Base-by-base conservation (phyloP, 2,888 invertebrate genomes). In the Synanthedon tipuliformis region DNA sequence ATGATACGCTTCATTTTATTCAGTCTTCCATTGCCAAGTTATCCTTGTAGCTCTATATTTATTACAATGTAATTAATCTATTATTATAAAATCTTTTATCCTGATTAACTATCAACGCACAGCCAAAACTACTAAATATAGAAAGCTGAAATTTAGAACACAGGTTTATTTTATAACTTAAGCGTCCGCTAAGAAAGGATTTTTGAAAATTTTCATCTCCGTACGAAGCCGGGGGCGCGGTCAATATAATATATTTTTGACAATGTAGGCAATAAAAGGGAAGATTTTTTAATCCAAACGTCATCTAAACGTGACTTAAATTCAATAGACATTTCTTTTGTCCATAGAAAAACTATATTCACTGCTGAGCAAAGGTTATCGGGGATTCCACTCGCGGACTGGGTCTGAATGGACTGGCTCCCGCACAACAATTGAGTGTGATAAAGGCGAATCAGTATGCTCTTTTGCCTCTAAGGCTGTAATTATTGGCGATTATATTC, bases 371-470 rank as follows among this genome's bases (percentile, higher is more conserved):
- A 65, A 67, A 68, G 67, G 70, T 68, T 75, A 79, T 81, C 74
- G 66, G 60, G 61, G 59, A 78, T 81, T 78, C 76, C 59, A 64
- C 55, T 63, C 69, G 66, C 71, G 67, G 60, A 59, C 34, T 59
- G 60, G 55, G 52, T 53, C 63, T 71, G 69, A 77, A 77, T 73
- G 62, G 71, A 60, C 64, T 65, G 62, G 64, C 58, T 50, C 63
- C 66, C 62, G 57, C 59, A 70, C 72, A 70, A 78, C 75, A 78
- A 77, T 77, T 61, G 67, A 56, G 61, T 58, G 61, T 66, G 69
- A 72, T 71, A 73, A 68, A 68, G 66, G 63, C 60, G 66, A 71
- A 73, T 75, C 67, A 63, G 65, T 65, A 65, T 66, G 64, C 69
- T 65, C 65, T 71, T 69, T 68, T 68, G 64, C 62, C 62, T 61